Evolutionary conservation across 1,140 invertebrate genomes (phyloP).

Genomic region (Lethrus apterus): DNA sequence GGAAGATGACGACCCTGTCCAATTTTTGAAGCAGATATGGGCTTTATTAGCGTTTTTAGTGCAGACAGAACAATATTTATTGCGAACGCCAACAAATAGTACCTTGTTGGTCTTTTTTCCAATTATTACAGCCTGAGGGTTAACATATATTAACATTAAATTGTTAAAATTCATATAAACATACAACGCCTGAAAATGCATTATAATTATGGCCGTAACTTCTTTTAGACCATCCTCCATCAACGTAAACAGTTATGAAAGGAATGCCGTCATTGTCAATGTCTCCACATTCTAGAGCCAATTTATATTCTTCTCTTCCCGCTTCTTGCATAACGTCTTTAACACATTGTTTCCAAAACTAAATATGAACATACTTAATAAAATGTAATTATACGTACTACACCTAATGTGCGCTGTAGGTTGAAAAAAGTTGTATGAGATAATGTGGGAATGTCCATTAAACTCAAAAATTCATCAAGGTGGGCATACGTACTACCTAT

Average conservation of each 20-base stretch:
- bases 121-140: conserved; percentile 14
- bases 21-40: not conserved
- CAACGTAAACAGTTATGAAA: conserved; percentile 32
- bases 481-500: too few species aligned
- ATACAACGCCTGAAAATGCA: conserved; percentile 30
- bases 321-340: not conserved
- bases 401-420: too few species aligned
- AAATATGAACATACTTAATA: too few species aligned
- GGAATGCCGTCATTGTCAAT: conserved; percentile 33
- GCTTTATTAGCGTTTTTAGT: not conserved
- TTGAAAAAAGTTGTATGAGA: too few species aligned
- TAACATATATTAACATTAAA: not conserved
- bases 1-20: not conserved
- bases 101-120: conserved; percentile 16
- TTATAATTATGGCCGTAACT: conserved; percentile 31
- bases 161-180: not conserved
- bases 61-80: conserved; percentile 24
- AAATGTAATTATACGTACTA: too few species aligned
- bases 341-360: not conserved
- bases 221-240: conserved; percentile 35
- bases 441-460: too few species aligned
- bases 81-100: conserved; percentile 30
- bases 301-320: conserved; percentile 4
- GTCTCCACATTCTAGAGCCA: conserved; percentile 19
- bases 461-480: too few species aligned